These are phyloP conservation scores for Todiramphus chloris DNA, from an alignment of 2,113 vertebrate species.

Conservation along the genomic window DNA sequence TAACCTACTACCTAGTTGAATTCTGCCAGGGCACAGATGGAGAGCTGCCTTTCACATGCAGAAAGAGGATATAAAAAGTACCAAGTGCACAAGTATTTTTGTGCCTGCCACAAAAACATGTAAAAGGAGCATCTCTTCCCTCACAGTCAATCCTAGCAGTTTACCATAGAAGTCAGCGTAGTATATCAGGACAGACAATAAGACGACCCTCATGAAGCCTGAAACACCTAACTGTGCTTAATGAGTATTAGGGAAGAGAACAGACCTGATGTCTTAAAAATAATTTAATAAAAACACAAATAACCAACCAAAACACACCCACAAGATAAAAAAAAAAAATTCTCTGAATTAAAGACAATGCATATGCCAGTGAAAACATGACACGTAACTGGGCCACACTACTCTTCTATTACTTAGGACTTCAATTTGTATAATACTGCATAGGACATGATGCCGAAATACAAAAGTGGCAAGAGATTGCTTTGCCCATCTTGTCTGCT, in stretches of 20 bases:
- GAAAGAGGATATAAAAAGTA: constrained; percentile 32
- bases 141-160: background rate
- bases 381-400: background rate
- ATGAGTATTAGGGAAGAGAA: background rate
- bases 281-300: background rate
- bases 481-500: background rate
- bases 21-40: constrained; percentile 41
- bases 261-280: background rate
- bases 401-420: background rate
- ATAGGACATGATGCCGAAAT: background rate
- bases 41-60: constrained; percentile 25
- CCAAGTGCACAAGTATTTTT: constrained; percentile 41
- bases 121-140: background rate
- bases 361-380: accelerated
- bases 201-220: background rate
- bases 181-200: background rate
- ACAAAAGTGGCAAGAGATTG: background rate
- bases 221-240: background rate
- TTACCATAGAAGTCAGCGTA: background rate
- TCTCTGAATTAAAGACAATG: background rate
- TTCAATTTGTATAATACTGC: background rate
- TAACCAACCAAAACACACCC: background rate
- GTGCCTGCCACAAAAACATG: background rate
- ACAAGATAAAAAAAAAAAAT: background rate
- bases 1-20: constrained; percentile 42